Conservation (phyloP, 1,140 invertebrate genomes). For the Lordiphosa mommai region DNA sequence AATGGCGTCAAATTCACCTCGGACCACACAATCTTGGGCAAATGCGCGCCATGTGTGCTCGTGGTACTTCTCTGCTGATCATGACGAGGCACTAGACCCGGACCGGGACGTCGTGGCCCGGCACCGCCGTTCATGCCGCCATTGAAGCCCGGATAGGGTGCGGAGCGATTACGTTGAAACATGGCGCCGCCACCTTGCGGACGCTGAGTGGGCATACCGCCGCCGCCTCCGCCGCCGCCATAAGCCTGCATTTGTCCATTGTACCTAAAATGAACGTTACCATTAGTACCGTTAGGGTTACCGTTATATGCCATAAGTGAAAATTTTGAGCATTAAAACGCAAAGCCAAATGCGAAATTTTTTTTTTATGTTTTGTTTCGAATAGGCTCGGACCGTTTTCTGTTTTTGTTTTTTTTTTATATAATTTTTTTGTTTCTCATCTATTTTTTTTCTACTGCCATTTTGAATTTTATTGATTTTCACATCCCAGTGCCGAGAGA, state of each 20-base stretch:
- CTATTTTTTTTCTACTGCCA: conserved; percentile 48
- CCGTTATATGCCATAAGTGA: conserved; percentile 35
- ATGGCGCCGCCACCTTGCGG: conserved; percentile 52
- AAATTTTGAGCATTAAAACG: conserved; percentile 57
- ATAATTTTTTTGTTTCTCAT: conserved; percentile 50
- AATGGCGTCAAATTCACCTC: conserved; percentile 88
- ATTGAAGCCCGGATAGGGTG: conserved; percentile 52
- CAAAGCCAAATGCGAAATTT: conserved; percentile 34
- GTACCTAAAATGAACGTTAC: conserved; percentile 55
- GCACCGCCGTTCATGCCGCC: conserved; percentile 51
- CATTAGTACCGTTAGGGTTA: background rate
- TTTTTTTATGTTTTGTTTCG: conserved; percentile 4
- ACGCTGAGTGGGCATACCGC: conserved; percentile 61
- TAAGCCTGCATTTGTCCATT: conserved; percentile 65
- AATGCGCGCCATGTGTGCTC: conserved; percentile 82
- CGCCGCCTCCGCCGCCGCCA: conserved; percentile 34
- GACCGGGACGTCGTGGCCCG: conserved; percentile 38
- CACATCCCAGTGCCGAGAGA: background rate
- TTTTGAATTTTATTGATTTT: conserved; percentile 75
- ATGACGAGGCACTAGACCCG: conserved; percentile 17
- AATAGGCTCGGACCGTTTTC: background rate
- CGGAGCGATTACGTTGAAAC: conserved; percentile 67
- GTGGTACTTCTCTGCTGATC: conserved; percentile 76
- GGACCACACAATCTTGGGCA: conserved; percentile 90
- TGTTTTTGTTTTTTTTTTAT: conserved; percentile 42